Conservation (phyloP, 2,113 vertebrate species). For the Toxostoma redivivum region DNA sequence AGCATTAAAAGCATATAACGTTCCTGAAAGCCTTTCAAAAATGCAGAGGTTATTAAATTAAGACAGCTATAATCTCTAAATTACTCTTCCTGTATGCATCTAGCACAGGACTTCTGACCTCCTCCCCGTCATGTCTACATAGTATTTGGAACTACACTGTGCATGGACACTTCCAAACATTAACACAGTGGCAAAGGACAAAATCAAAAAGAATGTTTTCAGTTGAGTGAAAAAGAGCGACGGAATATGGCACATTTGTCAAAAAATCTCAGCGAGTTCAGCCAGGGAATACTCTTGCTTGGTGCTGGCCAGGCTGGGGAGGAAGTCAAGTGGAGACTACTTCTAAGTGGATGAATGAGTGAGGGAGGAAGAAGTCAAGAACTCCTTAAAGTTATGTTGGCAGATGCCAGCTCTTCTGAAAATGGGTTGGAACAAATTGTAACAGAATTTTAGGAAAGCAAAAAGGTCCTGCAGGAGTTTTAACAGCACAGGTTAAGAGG, state of each 20-base stretch:
- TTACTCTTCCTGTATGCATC: background rate
- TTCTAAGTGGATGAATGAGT: background rate
- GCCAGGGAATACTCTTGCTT: background rate
- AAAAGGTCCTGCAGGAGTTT: background rate
- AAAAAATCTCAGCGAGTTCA: background rate
- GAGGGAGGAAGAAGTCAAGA: background rate
- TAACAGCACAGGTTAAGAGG: background rate
- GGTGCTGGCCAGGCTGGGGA: background rate
- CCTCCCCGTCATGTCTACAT: background rate
- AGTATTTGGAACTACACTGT: background rate
- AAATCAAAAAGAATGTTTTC: background rate
- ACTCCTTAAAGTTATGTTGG: background rate
- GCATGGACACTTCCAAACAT: background rate
- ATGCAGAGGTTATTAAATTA: background rate
- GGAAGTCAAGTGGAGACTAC: background rate
- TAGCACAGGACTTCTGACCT: background rate
- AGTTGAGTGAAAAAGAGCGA: background rate
- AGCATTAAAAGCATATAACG: background rate
- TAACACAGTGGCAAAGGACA: background rate
- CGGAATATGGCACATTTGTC: background rate
- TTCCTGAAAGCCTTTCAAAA: slow-evolving; percentile 13
- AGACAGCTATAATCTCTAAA: background rate
- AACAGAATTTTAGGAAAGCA: background rate
- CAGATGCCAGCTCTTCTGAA: background rate
- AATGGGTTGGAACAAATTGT: background rate